Conservation (phyloP, 2,888 invertebrate species). For the Rhagium mordax region DNA sequence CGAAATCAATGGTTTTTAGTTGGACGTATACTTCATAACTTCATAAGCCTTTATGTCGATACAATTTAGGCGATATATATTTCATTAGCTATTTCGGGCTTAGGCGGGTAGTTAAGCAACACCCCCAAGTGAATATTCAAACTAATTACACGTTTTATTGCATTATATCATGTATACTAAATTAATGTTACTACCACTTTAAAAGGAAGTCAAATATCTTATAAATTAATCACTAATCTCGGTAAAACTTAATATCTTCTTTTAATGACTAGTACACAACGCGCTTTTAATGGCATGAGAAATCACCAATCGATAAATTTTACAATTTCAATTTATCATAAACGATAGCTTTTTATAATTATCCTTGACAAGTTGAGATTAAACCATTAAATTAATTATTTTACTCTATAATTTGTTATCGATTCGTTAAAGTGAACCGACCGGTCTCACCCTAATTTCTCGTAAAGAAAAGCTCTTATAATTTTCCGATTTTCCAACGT, state of each 20-base stretch:
- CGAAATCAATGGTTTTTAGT: too few relatives aligned
- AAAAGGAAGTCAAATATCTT: too few relatives aligned
- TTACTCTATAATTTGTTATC: slow-evolving; percentile 51
- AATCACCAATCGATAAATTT: slow-evolving; percentile 35
- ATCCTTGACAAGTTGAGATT: slow-evolving; percentile 45
- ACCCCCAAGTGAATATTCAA: too few relatives aligned
- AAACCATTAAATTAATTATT: slow-evolving; percentile 53
- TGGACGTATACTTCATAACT: too few relatives aligned
- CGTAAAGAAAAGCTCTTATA: slow-evolving; percentile 49
- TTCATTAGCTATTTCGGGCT: too few relatives aligned
- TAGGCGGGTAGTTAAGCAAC: too few relatives aligned
- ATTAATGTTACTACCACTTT: too few relatives aligned
- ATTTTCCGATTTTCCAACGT: slow-evolving; percentile 52
- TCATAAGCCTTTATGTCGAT: too few relatives aligned
- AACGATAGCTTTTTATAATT: slow-evolving; percentile 38
- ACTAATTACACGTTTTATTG: too few relatives aligned
- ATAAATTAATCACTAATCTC: neutral
- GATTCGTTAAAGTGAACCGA: slow-evolving; percentile 40
- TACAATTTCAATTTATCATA: slow-evolving; percentile 38
- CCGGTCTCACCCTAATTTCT: slow-evolving; percentile 41
- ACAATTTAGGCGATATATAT: too few relatives aligned
- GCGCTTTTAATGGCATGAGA: slow-evolving; percentile 23
- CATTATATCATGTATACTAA: too few relatives aligned
- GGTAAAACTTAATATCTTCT: neutral
- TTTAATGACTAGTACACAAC: neutral